Evolutionary conservation across 2,888 invertebrate genomes (phyloP), one percentile per base, ranked within the genome.

Genomic region (Tipula confusa): DNA sequence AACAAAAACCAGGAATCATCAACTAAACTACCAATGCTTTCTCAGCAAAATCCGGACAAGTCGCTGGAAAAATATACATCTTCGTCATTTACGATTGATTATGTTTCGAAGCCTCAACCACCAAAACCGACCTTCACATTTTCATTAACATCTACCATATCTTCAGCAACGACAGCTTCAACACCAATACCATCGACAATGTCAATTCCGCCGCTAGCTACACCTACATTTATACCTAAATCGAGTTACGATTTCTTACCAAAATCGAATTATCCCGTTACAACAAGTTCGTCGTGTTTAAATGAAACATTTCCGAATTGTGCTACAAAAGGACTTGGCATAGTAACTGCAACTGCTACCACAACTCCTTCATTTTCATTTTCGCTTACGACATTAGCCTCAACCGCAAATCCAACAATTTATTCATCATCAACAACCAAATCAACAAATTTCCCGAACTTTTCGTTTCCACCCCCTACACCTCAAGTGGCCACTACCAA

Each of bases 281-380:
- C 82, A 36, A 18, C 82, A 3, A 28, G 7, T 36, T 24, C 36
- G 18, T 24, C 82, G 9, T n/a, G 28, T 38, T 18, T 38, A 13
- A 82, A 38, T 82, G 38, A 36, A 36, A 28, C 24, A 38, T 38
- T 36, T 6, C 11, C 38, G 13, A 36, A 15, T 29, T 80, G 31
- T 29, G 5, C 80, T 4, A 6, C 29, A 3, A 80, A 80, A 80
- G 7, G 29, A n/a, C 64, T 64, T 24, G 24, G 64, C 9, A 64
- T 64, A 24, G 64, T 64, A 24, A 24, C 64, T 64, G 29, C 79
- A 79, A 24, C 29, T 1, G 29, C n/a, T n/a, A n/a, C n/a, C 4
- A 80, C 80, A 80, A n/a, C n/a, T n/a, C 15, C 80, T 82, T 81
- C 81, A 13, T 83, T 83, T 83, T 48, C 43, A 43, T 83, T 83